Evolutionary conservation across 2,797 vertebrate species (phyloP), one percentile per base, ranked within the genome.

Genomic region (Cirrhinus molitorella): DNA sequence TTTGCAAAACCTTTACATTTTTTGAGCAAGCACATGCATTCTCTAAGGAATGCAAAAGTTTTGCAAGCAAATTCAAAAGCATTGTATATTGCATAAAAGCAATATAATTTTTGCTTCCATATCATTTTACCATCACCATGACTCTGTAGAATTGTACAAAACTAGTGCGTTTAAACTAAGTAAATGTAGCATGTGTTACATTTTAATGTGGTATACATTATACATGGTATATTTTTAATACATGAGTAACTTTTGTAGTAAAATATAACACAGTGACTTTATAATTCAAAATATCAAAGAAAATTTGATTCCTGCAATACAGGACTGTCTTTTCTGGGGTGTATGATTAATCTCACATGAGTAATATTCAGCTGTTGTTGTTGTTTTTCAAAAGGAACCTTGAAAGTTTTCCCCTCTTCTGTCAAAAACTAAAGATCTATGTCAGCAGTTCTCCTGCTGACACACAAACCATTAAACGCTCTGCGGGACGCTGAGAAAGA

Each of bases 381-480:
- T 34, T 83, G 66, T 55, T 59, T 63, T 72, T 10, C 37, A 75
- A 72, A 68, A 51, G n/a, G 21, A 80, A 40, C 31, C 45, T 53
- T 10, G 23, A 59, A 83, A 66, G 66, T 47, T 73, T 57, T 81
- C 25, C 59, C 53, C 12, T n/a, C 10, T 59, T 68, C 66, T 61
- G 78, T 85, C 67, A 61, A 45, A 70, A 67, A 7, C 31, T 25
- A 71, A 84, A 82, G 34, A 63, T 17, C 65, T 86, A 75, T 55
- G n/a, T 73, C 77, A 83, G 72, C 80, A 78, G 34, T 83, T 80
- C 31, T 34, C 55, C 25, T 49, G 23, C 47, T 70, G 61, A 80
- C 71, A 85, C 71, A 47, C 78, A 68, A 75, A 72, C 57, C 47
- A 85, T 86, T 85, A 49, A 85, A 85, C 6, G 31, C 80, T 80